A percentile compares a stretch with the other conserved stretches of the same genome.
Conservation (phyloP, 2,113 vertebrate species). For the Choloepus hoffmanni region DNA sequence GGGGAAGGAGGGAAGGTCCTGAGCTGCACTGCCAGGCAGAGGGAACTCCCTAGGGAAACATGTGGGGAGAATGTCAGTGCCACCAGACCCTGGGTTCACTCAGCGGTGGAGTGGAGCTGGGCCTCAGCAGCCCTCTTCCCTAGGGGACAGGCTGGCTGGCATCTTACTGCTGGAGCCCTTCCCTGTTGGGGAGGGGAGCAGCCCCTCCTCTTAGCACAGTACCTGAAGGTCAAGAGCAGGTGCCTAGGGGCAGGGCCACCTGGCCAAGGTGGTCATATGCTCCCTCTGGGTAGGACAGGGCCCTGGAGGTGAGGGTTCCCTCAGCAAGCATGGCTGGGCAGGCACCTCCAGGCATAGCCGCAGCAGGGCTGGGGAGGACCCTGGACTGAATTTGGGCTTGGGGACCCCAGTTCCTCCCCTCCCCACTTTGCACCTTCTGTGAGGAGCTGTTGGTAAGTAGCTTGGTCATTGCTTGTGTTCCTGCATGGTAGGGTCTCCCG, state of each 20-base stretch:
- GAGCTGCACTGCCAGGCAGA: not conserved
- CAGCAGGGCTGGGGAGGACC: not conserved
- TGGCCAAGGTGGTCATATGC: not conserved
- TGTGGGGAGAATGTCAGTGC: not conserved
- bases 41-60: not conserved
- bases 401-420: not conserved
- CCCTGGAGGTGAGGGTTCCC: not conserved
- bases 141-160: not conserved
- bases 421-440: not conserved
- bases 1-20: not conserved
- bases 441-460: conserved; percentile 43
- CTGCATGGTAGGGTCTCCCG: not conserved
- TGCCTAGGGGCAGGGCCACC: not conserved
- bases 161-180: not conserved
- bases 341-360: not conserved
- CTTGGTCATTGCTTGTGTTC: not conserved
- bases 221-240: not conserved
- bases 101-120: not conserved
- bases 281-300: not conserved
- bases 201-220: not conserved
- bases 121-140: not conserved
- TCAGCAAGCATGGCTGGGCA: not conserved
- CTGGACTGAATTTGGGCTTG: not conserved
- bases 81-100: not conserved
- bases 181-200: not conserved